A percentile compares a stretch with the other conserved stretches of the same genome.
Conservation (phyloP, 2,888 invertebrate species). For the Sericinus montela region DNA sequence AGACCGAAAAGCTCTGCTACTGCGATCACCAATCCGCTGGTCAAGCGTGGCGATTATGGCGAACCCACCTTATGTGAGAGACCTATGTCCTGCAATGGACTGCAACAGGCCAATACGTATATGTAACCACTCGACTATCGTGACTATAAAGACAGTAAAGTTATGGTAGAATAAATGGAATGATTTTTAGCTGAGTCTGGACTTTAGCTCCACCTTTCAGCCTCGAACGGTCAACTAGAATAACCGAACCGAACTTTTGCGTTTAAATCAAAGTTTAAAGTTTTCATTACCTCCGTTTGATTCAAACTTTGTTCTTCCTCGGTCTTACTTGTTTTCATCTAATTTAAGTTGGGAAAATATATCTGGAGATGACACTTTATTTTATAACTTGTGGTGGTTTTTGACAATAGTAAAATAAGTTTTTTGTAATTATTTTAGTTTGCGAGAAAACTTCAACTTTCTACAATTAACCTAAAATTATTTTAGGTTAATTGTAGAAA, state of each 20-base stretch:
- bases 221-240: conserved; percentile 21
- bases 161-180: neutral
- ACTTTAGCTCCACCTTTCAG: conserved; percentile 6
- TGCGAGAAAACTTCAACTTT: no score
- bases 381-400: neutral
- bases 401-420: neutral
- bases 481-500: no score
- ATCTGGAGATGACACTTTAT: conserved; percentile 8
- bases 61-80: no score
- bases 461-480: no score
- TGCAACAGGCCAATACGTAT: no score
- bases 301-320: conserved; percentile 16
- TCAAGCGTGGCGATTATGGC: no score
- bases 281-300: conserved; percentile 29
- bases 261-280: conserved; percentile 31
- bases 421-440: no score
- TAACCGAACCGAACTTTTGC: conserved; percentile 23
- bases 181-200: neutral
- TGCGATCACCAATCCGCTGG: no score
- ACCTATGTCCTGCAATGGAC: no score
- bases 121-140: no score
- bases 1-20: no score
- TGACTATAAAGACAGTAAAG: no score
- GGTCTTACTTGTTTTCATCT: conserved; percentile 8
- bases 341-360: conserved; percentile 17